Evolutionary conservation across 2,888 invertebrate genomes (phyloP).

Genomic region (Cryptophagus acutangulus): DNA sequence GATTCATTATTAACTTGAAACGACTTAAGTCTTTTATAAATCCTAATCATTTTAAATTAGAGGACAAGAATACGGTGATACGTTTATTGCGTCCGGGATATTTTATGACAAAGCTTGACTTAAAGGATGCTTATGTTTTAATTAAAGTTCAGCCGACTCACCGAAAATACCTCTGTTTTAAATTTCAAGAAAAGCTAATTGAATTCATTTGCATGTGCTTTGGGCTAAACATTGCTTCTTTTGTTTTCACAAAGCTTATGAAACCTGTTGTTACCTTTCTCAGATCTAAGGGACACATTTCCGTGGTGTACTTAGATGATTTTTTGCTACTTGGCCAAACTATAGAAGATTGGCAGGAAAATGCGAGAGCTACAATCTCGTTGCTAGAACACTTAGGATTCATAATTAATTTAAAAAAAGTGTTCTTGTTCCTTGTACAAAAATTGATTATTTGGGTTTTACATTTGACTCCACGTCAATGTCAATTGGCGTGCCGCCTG

Average conservation of each 20-base stretch:
- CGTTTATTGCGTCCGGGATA: slow-evolving; percentile 16
- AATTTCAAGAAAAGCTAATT: slow-evolving; percentile 18
- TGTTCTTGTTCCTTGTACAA: slow-evolving; percentile 10
- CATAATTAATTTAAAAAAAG: slow-evolving; percentile 23
- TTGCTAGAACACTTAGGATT: slow-evolving; percentile 19
- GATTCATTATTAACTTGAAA: slow-evolving; percentile 26
- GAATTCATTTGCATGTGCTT: slow-evolving; percentile 28
- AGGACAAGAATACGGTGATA: slow-evolving; percentile 22
- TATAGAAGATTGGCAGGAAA: slow-evolving; percentile 11
- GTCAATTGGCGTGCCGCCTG: slow-evolving; percentile 18
- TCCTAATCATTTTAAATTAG: slow-evolving; percentile 28
- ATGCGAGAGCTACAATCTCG: slow-evolving; percentile 2
- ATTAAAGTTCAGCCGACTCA: slow-evolving; percentile 17
- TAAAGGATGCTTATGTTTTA: slow-evolving; percentile 19
- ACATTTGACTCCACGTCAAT: slow-evolving; percentile 22
- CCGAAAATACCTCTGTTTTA: slow-evolving; percentile 24
- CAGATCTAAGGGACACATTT: slow-evolving; percentile 17
- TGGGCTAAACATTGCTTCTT: slow-evolving; percentile 25
- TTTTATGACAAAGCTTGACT: slow-evolving; percentile 12
- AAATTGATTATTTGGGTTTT: slow-evolving; percentile 20
- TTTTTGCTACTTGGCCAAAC: slow-evolving; percentile 15
- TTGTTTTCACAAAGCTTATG: slow-evolving; percentile 26
- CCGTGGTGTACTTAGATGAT: slow-evolving; percentile 24
- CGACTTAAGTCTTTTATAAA: slow-evolving; percentile 22
- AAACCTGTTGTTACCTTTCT: slow-evolving; percentile 11